Evolutionary conservation across 2,797 vertebrate species (phyloP), one percentile per base, ranked within the genome.

Genomic region (Ispidina lecontei): DNA sequence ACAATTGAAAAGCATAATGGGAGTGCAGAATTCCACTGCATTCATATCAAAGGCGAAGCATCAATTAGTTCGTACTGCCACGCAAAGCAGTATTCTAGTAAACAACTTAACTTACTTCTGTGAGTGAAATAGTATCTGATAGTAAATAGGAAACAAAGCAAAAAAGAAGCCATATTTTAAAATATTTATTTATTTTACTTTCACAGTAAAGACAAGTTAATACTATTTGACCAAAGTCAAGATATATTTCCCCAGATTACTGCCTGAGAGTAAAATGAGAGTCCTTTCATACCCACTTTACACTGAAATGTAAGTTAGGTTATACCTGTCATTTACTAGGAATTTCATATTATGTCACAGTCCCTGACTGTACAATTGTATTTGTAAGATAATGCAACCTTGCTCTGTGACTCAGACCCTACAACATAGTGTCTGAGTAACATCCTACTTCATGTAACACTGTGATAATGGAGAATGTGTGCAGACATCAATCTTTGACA

Each of bases 111-210:
- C 14, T 69, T 69, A 60, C 19, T 89, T 70, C 47, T 65, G 35
- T 6, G 7, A 89, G 52, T 72, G 67, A 75, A 92, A 91, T 39
- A 55, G 29, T 52, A 79, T 79, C n/a, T 64, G 37, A 39, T 39
- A 39, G 37, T 51, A 88, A 85, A 69, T 12, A 81, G 64, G 73
- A 95, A 87, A 92, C 37, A 90, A 90, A 90, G 70, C 55, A 89
- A 90, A 91, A 92, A 91, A 88, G 67, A 86, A 94, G 59, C 59
- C 55, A 29, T 47, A 86, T 67, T 90, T 94, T 75, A 5, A 47
- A 91, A 59, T 86, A 77, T 74, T 91, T 93, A 41, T 96, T 96
- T 89, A 94, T 94, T 94, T 95, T 78, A 67, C 71, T 91, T 91
- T 75, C 56, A 91, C 67, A 84, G 82, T 94, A 90, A 91, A 86